Evolutionary conservation across 2,113 vertebrate genomes (phyloP).

Genomic region (Polypterus bichir): DNA sequence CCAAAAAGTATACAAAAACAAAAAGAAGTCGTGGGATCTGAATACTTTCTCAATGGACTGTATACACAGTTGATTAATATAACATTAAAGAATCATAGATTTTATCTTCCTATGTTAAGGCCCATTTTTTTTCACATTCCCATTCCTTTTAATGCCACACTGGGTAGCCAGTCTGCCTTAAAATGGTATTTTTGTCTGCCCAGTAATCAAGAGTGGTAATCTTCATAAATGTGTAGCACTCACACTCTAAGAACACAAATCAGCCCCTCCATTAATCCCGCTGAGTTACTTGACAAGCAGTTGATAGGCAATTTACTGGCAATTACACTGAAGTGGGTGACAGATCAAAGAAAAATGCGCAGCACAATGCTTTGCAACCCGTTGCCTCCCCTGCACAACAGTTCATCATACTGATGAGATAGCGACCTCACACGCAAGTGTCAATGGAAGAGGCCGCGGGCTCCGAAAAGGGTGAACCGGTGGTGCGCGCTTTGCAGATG

Average conservation of each 20-base stretch:
- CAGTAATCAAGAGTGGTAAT: slow-evolving; percentile 8
- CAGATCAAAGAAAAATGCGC: slow-evolving; percentile 18
- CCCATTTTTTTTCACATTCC: too few species aligned
- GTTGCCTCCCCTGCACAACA: slow-evolving; percentile 20
- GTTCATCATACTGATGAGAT: slow-evolving; percentile 16
- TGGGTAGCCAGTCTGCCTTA: too few species aligned
- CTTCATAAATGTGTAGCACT: slow-evolving; percentile 12
- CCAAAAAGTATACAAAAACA: too few species aligned
- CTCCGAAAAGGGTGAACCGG: not conserved
- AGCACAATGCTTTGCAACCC: slow-evolving; percentile 16
- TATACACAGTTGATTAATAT: too few species aligned
- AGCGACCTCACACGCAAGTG: slow-evolving; percentile 6
- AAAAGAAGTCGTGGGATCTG: too few species aligned
- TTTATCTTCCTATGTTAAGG: too few species aligned
- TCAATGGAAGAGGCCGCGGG: slow-evolving; percentile 2
- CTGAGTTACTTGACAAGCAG: slow-evolving; percentile 11
- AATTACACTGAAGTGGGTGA: slow-evolving; percentile 28
- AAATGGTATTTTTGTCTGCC: not conserved
- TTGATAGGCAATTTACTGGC: slow-evolving; percentile 40
- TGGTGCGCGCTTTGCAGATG: too few species aligned
- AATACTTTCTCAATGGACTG: too few species aligned
- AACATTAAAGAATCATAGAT: too few species aligned
- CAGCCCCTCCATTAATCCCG: slow-evolving; percentile 18
- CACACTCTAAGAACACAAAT: slow-evolving; percentile 16
- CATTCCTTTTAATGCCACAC: too few species aligned